Evolutionary conservation across 2,113 vertebrate genomes (phyloP).

Genomic region (Chiloscyllium plagiosum): DNA sequence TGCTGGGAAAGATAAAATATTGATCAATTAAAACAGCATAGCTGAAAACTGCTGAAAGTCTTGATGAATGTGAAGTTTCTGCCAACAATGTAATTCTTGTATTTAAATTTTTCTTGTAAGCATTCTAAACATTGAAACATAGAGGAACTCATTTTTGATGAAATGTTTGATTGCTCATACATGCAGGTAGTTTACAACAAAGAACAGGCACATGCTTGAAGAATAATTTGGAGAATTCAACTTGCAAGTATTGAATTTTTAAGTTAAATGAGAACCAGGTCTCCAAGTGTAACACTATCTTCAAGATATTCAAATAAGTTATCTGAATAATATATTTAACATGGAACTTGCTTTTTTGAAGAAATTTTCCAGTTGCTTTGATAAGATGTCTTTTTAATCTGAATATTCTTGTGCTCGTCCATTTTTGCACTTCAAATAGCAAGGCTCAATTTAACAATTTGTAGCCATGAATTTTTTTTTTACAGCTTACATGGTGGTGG

Average conservation of each 20-base stretch:
- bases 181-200: neutral
- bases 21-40: neutral
- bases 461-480: neutral
- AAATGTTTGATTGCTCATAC: neutral
- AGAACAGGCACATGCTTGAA: neutral
- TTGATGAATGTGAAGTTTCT: neutral
- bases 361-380: neutral
- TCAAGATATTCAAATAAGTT: neutral
- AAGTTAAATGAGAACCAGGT: neutral
- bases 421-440: neutral
- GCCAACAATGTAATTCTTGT: neutral
- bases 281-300: neutral
- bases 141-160: neutral
- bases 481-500: neutral
- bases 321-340: neutral
- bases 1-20: neutral
- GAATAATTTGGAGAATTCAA: neutral
- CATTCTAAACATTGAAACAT: neutral
- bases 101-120: neutral
- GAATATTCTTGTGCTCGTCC: neutral
- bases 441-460: neutral
- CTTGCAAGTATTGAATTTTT: neutral
- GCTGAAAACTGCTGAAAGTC: neutral
- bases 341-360: neutral
- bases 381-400: neutral